A percentile compares a stretch with the other conserved stretches of the same genome.
These are phyloP conservation scores for Larimichthys crocea DNA, from an alignment of 2,113 vertebrate species.

Conservation along the genomic window DNA sequence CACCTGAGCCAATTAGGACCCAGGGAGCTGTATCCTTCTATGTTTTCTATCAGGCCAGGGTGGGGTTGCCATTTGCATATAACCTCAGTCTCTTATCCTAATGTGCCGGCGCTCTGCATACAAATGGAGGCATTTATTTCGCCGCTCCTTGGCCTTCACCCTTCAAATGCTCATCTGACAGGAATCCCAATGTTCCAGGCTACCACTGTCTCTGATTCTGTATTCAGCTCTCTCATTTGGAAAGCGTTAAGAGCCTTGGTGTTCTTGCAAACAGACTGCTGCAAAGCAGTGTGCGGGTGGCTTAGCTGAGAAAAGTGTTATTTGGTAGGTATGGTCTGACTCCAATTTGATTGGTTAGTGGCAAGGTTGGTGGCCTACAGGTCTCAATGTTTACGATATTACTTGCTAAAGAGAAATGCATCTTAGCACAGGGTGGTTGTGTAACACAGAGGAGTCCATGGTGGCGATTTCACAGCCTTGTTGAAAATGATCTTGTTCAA, in stretches of 20 bases:
- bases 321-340: constrained; percentile 46
- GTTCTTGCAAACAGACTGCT: constrained; percentile 60
- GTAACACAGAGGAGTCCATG: constrained; percentile 50
- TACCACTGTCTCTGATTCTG: constrained; percentile 58
- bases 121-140: constrained; percentile 85
- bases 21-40: constrained; percentile 61
- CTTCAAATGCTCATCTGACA: constrained; percentile 79
- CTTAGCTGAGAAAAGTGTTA: constrained; percentile 40
- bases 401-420: constrained; percentile 57
- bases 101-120: constrained; percentile 83
- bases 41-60: constrained; percentile 71
- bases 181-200: constrained; percentile 80
- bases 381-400: constrained; percentile 58
- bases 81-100: constrained; percentile 82
- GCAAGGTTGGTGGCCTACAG: constrained; percentile 30
- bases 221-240: constrained; percentile 74
- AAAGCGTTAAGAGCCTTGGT: constrained; percentile 53
- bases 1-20: constrained; percentile 83
- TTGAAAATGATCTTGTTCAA: constrained; percentile 60
- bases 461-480: constrained; percentile 54
- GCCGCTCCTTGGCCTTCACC: constrained; percentile 77
- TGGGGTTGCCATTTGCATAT: constrained; percentile 85
- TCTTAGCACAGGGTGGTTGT: constrained; percentile 50
- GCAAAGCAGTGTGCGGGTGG: constrained; percentile 26
- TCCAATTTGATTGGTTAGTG: constrained; percentile 59